phyloP scores from a whole-genome alignment of 2,113 vertebrate species.

The Rallus limicola region DNA sequence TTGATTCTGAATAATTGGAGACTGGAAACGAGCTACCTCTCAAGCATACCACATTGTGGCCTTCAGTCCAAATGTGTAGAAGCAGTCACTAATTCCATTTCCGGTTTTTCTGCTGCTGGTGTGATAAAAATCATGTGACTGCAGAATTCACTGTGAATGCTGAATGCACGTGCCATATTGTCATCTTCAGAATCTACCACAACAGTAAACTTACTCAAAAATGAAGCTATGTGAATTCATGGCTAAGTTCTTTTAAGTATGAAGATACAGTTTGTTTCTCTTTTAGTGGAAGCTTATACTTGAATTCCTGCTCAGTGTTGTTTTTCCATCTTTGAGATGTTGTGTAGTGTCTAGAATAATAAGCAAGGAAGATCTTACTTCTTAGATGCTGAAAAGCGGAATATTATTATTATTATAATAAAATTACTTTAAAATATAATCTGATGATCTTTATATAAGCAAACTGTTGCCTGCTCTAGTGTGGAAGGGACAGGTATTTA shows the following conservation, averaged over 20 bases:
- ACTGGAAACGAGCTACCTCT: fast-evolving
- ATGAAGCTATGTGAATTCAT: not conserved
- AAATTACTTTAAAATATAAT: not conserved
- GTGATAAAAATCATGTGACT: not conserved
- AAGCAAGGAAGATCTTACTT: not conserved
- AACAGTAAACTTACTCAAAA: not conserved
- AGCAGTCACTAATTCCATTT: fast-evolving
- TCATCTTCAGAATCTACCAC: not conserved
- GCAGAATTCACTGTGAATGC: not conserved
- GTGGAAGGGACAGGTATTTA: not conserved
- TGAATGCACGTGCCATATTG: not conserved
- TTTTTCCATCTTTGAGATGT: not conserved
- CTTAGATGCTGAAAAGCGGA: not conserved
- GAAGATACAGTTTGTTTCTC: not conserved
- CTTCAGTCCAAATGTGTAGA: too few relatives aligned
- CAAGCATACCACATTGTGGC: fast-evolving
- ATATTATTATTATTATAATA: not conserved
- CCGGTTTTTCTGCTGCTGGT: not conserved
- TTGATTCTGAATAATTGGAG: not conserved
- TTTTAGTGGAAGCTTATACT: not conserved
- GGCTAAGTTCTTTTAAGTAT: not conserved
- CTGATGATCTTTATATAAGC: not conserved
- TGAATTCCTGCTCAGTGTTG: not conserved
- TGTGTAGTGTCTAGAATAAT: not conserved
- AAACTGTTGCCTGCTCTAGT: not conserved